These are phyloP conservation scores for Graphium colonna DNA, from an alignment of 2,888 invertebrate species.

Conservation along the genomic window DNA sequence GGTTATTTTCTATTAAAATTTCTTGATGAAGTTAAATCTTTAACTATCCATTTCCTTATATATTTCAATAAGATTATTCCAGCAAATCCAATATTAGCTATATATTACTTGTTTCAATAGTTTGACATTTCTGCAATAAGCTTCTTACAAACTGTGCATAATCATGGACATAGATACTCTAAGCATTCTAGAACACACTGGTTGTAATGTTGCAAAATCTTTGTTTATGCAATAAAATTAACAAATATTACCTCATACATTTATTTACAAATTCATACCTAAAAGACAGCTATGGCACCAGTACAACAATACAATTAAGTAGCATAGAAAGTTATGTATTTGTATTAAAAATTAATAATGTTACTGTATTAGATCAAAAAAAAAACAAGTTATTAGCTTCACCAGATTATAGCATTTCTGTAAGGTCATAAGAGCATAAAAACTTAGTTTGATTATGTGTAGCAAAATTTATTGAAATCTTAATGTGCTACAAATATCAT, in stretches of 20 bases:
- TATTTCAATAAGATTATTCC: conserved; percentile 7
- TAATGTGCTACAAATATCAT: conserved; percentile 29
- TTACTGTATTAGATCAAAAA: conserved; percentile 2
- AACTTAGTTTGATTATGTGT: conserved; percentile 8
- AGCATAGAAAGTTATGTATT: conserved; percentile 15
- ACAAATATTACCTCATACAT: conserved; percentile 11
- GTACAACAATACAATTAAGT: conserved; percentile 22
- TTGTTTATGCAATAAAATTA: conserved; percentile 17
- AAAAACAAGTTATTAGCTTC: conserved; percentile 25
- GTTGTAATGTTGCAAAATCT: conserved; percentile 4
- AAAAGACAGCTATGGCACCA: conserved; percentile 23
- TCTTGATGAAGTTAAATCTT: conserved; percentile 11
- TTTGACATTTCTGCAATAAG: conserved; percentile 9
- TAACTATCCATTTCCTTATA: neutral
- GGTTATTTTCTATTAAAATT: conserved; percentile 10
- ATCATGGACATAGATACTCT: conserved; percentile 11
- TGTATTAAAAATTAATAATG: conserved; percentile 1
- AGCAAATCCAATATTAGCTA: conserved; percentile 10
- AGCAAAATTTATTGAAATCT: conserved; percentile 24
- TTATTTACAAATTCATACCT: conserved; percentile 19
- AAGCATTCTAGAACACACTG: conserved; percentile 5
- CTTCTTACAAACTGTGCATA: conserved; percentile 15
- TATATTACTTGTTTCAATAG: conserved; percentile 9
- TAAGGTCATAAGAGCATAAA: conserved; percentile 8
- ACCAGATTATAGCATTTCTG: conserved; percentile 36